A percentile compares a stretch with the other conserved stretches of the same genome.
These are phyloP conservation scores for Nemoura dubitans DNA, from an alignment of 2,888 invertebrate species.

Conservation along the genomic window DNA sequence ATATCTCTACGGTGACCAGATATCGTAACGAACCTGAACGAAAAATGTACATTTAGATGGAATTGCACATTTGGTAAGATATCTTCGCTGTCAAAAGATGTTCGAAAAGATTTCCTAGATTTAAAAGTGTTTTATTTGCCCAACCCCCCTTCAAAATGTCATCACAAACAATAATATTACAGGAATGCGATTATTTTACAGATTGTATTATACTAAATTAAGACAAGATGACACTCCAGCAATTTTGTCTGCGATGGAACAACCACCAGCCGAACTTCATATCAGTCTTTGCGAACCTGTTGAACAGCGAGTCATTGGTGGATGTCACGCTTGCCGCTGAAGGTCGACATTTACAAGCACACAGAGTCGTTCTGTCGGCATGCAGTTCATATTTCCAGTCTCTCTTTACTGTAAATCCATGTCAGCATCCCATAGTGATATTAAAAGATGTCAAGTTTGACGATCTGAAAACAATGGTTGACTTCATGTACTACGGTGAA, in stretches of 20 bases:
- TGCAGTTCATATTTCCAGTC: slow-evolving; percentile 94
- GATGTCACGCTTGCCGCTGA: slow-evolving; percentile 93
- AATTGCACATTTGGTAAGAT: neutral
- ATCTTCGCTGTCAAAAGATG: neutral
- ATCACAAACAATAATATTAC: slow-evolving; percentile 7
- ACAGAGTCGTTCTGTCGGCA: slow-evolving; percentile 89
- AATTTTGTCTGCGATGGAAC: slow-evolving; percentile 88
- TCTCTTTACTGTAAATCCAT: slow-evolving; percentile 85
- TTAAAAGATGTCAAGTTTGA: slow-evolving; percentile 87
- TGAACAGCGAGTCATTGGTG: slow-evolving; percentile 84
- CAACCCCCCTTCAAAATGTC: neutral
- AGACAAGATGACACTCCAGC: slow-evolving; percentile 72
- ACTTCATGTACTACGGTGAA: slow-evolving; percentile 93
- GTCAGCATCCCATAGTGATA: slow-evolving; percentile 89
- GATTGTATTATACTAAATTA: neutral
- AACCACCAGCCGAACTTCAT: slow-evolving; percentile 94
- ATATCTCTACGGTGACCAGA: neutral
- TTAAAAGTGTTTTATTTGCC: neutral
- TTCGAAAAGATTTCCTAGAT: neutral
- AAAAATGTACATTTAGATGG: neutral
- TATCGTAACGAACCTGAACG: neutral
- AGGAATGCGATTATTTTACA: neutral
- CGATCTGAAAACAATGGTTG: slow-evolving; percentile 87
- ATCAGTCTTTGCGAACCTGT: slow-evolving; percentile 84
- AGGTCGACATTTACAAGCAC: slow-evolving; percentile 86